Base-by-base conservation (phyloP, 2,888 invertebrate genomes). In the Rhagonycha lutea region DNA sequence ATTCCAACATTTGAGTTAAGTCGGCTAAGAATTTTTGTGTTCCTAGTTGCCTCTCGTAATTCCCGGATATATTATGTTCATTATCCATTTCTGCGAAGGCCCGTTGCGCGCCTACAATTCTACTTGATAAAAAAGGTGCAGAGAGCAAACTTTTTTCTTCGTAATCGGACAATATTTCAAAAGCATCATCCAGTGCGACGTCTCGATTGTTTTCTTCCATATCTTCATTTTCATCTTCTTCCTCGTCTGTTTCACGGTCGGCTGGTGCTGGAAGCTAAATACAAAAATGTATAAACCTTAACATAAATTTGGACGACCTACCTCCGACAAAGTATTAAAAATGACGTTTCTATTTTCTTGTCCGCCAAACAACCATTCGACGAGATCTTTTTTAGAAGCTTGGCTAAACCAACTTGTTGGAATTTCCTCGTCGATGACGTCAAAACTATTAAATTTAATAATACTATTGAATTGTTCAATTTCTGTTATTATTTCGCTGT, bases 331-430 rank as follows among this genome's bases (percentile, higher is more conserved):
- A 60, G 7, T 60, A n/a, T 65, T 74, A 23, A 24, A 23, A 8
- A 62, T 32, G 14, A 26, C 62, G 26, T 61, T 29, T 61, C 28
- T 24, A 9, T 4, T 18, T 23, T 32, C 61, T 10, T 32, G 65
- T 24, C 79, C 77, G 4, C 79, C 78, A 65, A 83, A 68, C 14
- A 85, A 73, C 86, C 85, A 85, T 8, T 78, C 75, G 7, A 79
- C 26, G 9, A 84, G 79, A 5, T 82, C 80, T 9, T 78, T 69
- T 5, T 72, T 7, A 5, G 60, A 75, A 11, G 82, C 84, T 4
- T 11, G 28, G 4, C 14, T 63, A 78, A 86, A 84, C 90, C 90
- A 90, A 75, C 89, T 85, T 2, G 86, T 80, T 7, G 77, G n/a
- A 28, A 83, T 79, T 24, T 79, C 68, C 18, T 86, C 76, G 60